Base-by-base conservation (phyloP, 92 coral and sea anemone species). In the Galaxea fascicularis region DNA sequence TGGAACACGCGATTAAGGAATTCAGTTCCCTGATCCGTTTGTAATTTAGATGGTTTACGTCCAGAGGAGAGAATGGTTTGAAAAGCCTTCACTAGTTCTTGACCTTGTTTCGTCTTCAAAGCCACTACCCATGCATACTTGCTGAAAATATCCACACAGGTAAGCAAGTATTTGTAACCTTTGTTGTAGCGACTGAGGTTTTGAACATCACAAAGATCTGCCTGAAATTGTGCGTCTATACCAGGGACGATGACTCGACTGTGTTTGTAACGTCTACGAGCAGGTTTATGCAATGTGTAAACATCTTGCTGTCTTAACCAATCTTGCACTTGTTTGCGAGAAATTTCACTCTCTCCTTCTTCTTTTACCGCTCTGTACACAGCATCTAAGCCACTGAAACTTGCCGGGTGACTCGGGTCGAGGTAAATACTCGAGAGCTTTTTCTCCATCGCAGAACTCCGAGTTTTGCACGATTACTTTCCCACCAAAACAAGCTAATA, bases 231-330 rank as follows among this genome's bases (percentile, higher is more conserved):
- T 26, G 51, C 68, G 46, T 87, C 51, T 47, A 53, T 80, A 20
- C 86, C 82, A 0, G 75, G 44, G 12, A 82, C 79, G 27, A 87
- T 87, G 9, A 88, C 88, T 64, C 91, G 56, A 17, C 84, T 88
- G 22, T 74, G 39, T 0, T 77, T 21, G 60, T 58, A 88, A 7
- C 12, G 27, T 66, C 57, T 30, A 10, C 84, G 74, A 3, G 82
- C 85, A 22, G 88, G 91, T 69, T 76, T 82, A 58, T 88, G 87
- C 30, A 88, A 51, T 17, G 87, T 58, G 31, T 79, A 87, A 15
- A 60, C 57, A 39, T 88, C 90, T 66, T 46, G 51, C 12, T 46
- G 51, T 7, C 51, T 46, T 13, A 46, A 46, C 51, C 51, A 46
- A 46, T 46, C 51, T 46, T 46, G n/a, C n/a, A n/a, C n/a, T n/a